Percentiles rank a stretch among this genome's conserved stretches.
Evolutionary conservation across 2,113 vertebrate genomes (phyloP).

Genomic region (Leptosomus discolor): DNA sequence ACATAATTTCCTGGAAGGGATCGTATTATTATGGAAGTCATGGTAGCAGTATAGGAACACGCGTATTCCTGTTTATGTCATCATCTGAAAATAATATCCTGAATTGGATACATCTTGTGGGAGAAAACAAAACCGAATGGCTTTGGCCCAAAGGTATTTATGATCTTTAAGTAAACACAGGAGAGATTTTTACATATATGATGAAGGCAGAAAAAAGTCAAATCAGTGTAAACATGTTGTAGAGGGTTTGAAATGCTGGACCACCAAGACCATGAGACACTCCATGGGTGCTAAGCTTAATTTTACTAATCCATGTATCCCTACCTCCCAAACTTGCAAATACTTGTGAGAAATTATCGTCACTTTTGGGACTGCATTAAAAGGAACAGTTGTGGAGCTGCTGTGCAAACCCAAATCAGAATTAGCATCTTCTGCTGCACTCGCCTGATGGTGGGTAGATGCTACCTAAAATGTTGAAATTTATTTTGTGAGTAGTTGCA

Average conservation of each 20-base stretch:
- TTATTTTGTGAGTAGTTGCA: neutral
- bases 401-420: neutral
- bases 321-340: neutral
- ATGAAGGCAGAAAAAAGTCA: neutral
- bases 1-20: conserved; percentile 3
- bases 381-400: neutral
- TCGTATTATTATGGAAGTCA: neutral
- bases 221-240: neutral
- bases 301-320: neutral
- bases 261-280: neutral
- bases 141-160: neutral
- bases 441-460: neutral
- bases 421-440: neutral
- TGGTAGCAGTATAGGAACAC: neutral
- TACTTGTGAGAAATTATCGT: neutral
- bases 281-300: neutral
- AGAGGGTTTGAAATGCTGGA: neutral
- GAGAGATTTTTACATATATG: neutral
- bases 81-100: conserved; percentile 33
- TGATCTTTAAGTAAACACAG: neutral
- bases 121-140: conserved; percentile 2
- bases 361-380: neutral
- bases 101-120: neutral
- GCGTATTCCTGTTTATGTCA: neutral
- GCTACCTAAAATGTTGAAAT: neutral